Percentiles rank a stretch among this genome's conserved stretches.
These are phyloP conservation scores for Anolis sagrei DNA, from an alignment of 2,113 vertebrate genomes.

Conservation along the genomic window DNA sequence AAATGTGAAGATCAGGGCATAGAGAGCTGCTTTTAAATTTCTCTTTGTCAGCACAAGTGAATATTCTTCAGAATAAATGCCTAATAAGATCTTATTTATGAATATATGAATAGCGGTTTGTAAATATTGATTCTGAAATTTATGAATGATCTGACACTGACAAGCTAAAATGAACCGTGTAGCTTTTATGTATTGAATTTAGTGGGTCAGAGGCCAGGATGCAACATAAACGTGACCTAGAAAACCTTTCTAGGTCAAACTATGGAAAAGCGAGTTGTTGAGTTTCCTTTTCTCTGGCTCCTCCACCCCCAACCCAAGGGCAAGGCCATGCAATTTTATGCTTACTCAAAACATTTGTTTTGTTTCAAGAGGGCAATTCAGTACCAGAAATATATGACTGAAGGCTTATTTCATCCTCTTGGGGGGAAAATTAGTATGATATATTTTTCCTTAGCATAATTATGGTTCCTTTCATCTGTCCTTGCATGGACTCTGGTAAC, in stretches of 20 bases:
- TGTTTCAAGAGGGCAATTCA: constrained; percentile 32
- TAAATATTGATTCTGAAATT: constrained; percentile 65
- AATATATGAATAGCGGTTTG: constrained; percentile 53
- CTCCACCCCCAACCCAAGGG: constrained; percentile 17
- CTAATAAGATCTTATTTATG: constrained; percentile 48
- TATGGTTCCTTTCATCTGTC: neutral
- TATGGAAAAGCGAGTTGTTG: constrained; percentile 67
- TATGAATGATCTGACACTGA: constrained; percentile 65
- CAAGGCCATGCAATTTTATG: constrained; percentile 39
- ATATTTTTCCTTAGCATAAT: constrained; percentile 41
- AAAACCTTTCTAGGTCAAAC: constrained; percentile 80
- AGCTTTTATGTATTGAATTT: constrained; percentile 64
- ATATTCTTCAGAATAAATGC: constrained; percentile 32
- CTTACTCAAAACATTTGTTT: constrained; percentile 63
- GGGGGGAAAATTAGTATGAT: constrained; percentile 44
- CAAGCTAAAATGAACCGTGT: constrained; percentile 59
- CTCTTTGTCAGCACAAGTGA: constrained; percentile 63
- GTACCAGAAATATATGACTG: constrained; percentile 55
- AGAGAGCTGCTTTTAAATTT: constrained; percentile 41
- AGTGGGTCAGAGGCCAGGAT: constrained; percentile 70
- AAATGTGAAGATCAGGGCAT: neutral
- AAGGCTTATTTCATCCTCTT: constrained; percentile 53
- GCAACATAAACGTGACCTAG: constrained; percentile 74
- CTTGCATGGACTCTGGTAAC: neutral
- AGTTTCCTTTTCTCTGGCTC: constrained; percentile 12